Base-by-base conservation (phyloP, 2,888 invertebrate species). In the Xestia rhomboidea region DNA sequence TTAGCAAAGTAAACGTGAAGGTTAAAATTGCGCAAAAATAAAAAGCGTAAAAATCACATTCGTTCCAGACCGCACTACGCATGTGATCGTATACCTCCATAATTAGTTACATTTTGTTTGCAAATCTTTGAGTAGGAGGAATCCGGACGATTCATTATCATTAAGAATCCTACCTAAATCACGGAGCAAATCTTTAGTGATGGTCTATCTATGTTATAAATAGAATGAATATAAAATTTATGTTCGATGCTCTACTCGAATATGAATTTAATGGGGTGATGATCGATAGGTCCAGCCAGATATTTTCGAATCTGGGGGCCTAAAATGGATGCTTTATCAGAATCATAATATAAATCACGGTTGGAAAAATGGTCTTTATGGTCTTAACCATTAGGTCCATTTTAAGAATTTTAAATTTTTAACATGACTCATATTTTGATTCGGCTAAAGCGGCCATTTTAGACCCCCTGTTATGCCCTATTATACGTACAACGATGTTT, bases 1-100 rank as follows among this genome's bases (percentile, higher is more conserved):
- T 60, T 86, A 79, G 46, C 10, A 57, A 68, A 34, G 68, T 57
- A 66, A 64, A 49, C 38, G 24, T 79, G 79, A 86, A 84, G 84
- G 68, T 76, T 71, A 62, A 51, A 76, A 73, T 83, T 69, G 68
- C 54, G 46, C 27, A 68, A 73, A 67, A 46, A 4, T 11, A 30
- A 63, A 34, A 44, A 38, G 49, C 51, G 66, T 69, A 64, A 70
- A 78, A 74, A 64, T 83, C 64, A 46, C n/a, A 64, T 86, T 83
- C 7, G 86, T 73, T 60, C 68, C 44, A 41, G 46, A 34, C 27
- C 41, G 46, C 2, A 57, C 77, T 11, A 51, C 73, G 83, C 68
- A 79, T 83, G 79, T 70, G 84, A 73, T 68, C 64, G 41, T 66
- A 63, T 34, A 41, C 38, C 54, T 66, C 49, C 57, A 70, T 74